A percentile compares a stretch with the other conserved stretches of the same genome.
Evolutionary conservation across 2,888 invertebrate genomes (phyloP).

Genomic region (Drosophila longiperda): DNA sequence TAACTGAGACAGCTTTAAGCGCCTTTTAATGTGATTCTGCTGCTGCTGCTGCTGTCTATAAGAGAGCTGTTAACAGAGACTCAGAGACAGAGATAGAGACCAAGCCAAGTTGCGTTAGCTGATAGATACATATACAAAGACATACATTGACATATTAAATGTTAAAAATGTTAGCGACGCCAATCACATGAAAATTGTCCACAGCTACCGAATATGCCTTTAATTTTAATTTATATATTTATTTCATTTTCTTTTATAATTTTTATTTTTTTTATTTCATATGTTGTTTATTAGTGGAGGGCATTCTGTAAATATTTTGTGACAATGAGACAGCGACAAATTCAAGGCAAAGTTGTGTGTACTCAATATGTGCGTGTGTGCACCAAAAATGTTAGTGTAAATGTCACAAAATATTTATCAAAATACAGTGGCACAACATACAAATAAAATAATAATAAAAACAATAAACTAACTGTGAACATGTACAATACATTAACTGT

Average conservation of each 20-base stretch:
- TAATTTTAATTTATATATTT: slow-evolving; percentile 52
- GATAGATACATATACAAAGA: slow-evolving; percentile 16
- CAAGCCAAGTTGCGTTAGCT: slow-evolving; percentile 14
- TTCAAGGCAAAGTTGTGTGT: slow-evolving; percentile 51
- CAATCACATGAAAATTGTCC: slow-evolving; percentile 60
- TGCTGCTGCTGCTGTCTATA: slow-evolving; percentile 39
- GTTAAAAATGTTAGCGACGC: slow-evolving; percentile 61
- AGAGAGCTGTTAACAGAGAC: slow-evolving; percentile 29
- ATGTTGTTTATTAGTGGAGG: slow-evolving; percentile 46
- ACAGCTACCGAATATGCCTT: slow-evolving; percentile 42
- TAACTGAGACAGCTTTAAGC: slow-evolving; percentile 59
- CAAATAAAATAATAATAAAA: slow-evolving; percentile 9
- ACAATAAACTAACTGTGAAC: slow-evolving; percentile 43
- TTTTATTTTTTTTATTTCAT: slow-evolving; percentile 20
- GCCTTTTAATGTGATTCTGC: slow-evolving; percentile 59
- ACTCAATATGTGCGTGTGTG: slow-evolving; percentile 18
- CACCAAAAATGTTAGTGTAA: slow-evolving; percentile 22
- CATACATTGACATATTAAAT: slow-evolving; percentile 1
- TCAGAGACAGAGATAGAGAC: slow-evolving; percentile 15
- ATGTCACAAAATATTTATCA: slow-evolving; percentile 45
- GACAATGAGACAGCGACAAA: slow-evolving; percentile 44
- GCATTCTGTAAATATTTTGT: slow-evolving; percentile 38
- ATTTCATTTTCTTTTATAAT: slow-evolving; percentile 34
- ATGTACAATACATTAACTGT: slow-evolving; percentile 67
- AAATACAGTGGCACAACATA: slow-evolving; percentile 29